These are phyloP conservation scores for Cecidostiba fungosa DNA, from an alignment of 2,888 invertebrate species.

Conservation along the genomic window DNA sequence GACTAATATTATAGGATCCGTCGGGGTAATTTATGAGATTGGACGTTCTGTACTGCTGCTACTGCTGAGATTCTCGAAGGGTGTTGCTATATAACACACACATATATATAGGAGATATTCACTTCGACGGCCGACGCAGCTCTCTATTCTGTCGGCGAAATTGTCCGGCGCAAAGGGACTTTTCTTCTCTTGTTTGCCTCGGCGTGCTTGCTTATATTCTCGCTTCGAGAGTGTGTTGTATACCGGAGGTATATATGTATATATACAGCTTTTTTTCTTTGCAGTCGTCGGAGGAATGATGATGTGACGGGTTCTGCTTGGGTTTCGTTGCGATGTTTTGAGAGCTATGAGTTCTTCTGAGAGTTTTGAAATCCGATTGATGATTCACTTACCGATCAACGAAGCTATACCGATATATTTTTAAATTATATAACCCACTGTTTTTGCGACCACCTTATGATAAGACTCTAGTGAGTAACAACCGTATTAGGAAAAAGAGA, in stretches of 20 bases:
- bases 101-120: slow-evolving; percentile 30
- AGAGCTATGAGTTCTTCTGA: background rate
- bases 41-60: slow-evolving; percentile 64
- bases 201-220: slow-evolving; percentile 40
- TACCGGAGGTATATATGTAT: background rate
- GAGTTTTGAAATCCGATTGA: background rate
- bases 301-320: background rate
- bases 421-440: background rate
- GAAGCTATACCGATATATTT: background rate
- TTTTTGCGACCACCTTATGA: no score
- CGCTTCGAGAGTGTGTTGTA: slow-evolving; percentile 22
- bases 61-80: slow-evolving; percentile 62
- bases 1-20: slow-evolving; percentile 45
- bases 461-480: background rate
- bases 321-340: background rate
- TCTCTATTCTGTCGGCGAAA: slow-evolving; percentile 73
- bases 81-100: slow-evolving; percentile 47
- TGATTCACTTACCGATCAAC: background rate
- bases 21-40: slow-evolving; percentile 73
- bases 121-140: no score
- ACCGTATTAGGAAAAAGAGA: background rate
- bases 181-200: slow-evolving; percentile 43
- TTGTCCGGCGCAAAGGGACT: slow-evolving; percentile 70
- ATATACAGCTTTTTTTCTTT: slow-evolving; percentile 2
- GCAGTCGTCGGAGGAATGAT: background rate